Base-by-base conservation (phyloP, 2,113 vertebrate species). In the Glaucidium brasilianum region DNA sequence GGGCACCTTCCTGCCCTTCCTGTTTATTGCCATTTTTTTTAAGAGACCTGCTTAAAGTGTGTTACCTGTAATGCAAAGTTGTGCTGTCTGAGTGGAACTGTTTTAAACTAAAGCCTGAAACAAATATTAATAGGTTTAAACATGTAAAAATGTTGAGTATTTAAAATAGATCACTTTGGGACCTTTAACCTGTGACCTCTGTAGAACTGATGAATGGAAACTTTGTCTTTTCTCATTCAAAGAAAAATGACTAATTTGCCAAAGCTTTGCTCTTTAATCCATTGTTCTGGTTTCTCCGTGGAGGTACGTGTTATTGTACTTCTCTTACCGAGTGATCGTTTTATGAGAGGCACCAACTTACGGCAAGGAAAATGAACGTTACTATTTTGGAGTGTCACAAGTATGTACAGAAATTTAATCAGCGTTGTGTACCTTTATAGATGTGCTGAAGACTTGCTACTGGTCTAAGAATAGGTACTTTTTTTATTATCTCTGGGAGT, bases 351-450 rank as follows among this genome's bases (percentile, higher is more conserved):
- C 68, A 22, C 45, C 26, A 7, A 9, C 43, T 74, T 4, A 3
- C 1, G 43, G 71, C 81, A 39, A 66, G 82, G 75, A 43, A 41
- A 66, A 79, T 7, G 23, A 20, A 30, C 0, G 59, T 85, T 94
- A 4, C 88, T 95, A 83, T 96, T 90, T 76, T 88, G 80, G 89
- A 69, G 85, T 3, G 50, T 88, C 88, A 56, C 53, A 58, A 83
- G 88, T n/a, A 53, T 0, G 9, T 12, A 20, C 2, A 27, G 94
- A 93, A 79, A 93, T 26, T 60, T 18, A 90, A 83, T 94, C 78
- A 4, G 71, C 1, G 2, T 25, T 1, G 41, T 45, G 68, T 89
- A 66, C 72, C 84, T 77, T 41, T 34, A 11, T 14, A 37, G 90
- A 58, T 20, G 60, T 71, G 66, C 68, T 2, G 34, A 18, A 63